These are phyloP conservation scores for Misgurnus anguillicaudatus DNA, from an alignment of 2,113 vertebrate species.

Conservation along the genomic window DNA sequence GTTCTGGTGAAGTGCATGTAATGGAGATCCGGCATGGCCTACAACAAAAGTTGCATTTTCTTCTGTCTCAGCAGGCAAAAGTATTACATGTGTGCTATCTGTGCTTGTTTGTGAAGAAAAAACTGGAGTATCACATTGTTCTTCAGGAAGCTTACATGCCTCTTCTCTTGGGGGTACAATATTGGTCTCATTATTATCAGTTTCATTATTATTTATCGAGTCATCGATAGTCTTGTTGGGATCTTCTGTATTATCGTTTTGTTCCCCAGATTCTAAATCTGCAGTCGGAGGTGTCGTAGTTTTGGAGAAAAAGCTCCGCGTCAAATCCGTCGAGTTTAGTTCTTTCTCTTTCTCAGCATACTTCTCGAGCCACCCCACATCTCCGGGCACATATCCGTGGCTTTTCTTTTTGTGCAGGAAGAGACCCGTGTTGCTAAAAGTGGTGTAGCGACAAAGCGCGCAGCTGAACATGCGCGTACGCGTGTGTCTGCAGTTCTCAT, in stretches of 20 bases:
- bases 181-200: slow-evolving; percentile 9
- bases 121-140: slow-evolving; percentile 68
- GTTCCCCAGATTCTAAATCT: background rate
- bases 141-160: slow-evolving; percentile 35
- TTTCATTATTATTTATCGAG: background rate
- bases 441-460: slow-evolving; percentile 86
- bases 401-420: slow-evolving; percentile 95
- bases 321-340: slow-evolving; percentile 60
- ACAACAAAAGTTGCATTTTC: background rate
- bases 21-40: background rate
- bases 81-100: slow-evolving; percentile 46
- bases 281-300: slow-evolving; percentile 28
- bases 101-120: slow-evolving; percentile 62
- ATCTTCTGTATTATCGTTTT: background rate
- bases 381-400: slow-evolving; percentile 90
- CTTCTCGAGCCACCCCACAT: slow-evolving; percentile 86
- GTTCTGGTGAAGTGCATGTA: slow-evolving; percentile 31
- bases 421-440: slow-evolving; percentile 92
- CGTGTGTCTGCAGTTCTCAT: slow-evolving; percentile 96
- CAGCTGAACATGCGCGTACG: slow-evolving; percentile 86
- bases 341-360: slow-evolving; percentile 83
- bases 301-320: slow-evolving; percentile 59
- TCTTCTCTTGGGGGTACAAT: slow-evolving; percentile 48
- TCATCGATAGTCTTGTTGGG: background rate
- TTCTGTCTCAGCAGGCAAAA: slow-evolving; percentile 30